Evolutionary conservation across 1,140 invertebrate species (phyloP).

Genomic region (Zaprionus davidi): DNA sequence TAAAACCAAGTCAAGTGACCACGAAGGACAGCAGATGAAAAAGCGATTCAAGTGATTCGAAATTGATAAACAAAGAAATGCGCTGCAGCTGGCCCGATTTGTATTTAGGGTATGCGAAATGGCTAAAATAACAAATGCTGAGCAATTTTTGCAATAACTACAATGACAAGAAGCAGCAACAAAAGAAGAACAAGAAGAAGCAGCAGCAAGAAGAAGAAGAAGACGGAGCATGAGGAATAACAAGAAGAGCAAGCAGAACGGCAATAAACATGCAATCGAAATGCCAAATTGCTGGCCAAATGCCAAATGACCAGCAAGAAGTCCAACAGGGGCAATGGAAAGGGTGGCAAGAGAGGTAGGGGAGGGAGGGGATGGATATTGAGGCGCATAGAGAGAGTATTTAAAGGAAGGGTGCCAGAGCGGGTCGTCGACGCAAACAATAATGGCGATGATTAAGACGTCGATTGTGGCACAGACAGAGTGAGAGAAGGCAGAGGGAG

Average conservation of each 20-base stretch:
- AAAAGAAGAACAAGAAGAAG: not conserved
- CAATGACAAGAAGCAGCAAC: constrained; percentile 4
- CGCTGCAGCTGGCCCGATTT: not conserved
- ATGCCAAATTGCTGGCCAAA: constrained; percentile 78
- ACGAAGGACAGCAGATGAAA: not conserved
- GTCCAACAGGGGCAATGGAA: constrained; percentile 16
- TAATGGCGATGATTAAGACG: constrained; percentile 58
- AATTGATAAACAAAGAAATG: constrained; percentile 3
- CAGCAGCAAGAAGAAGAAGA: constrained; percentile 5
- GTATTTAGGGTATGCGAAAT: constrained; percentile 4
- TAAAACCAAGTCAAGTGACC: constrained; percentile 11
- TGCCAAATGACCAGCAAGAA: constrained; percentile 71
- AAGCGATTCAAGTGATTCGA: constrained; percentile 1
- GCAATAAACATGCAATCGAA: constrained; percentile 71
- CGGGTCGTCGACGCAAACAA: constrained; percentile 44
- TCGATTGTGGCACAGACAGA: constrained; percentile 33
- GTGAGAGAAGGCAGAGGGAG: not conserved
- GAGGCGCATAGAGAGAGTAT: not conserved
- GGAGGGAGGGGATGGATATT: not conserved
- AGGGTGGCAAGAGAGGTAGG: not conserved
- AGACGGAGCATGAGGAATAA: not conserved
- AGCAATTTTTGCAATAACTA: constrained; percentile 44
- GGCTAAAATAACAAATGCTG: constrained; percentile 38
- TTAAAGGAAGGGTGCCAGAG: not conserved
- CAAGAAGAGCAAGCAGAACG: constrained; percentile 31